These are phyloP conservation scores for Centrocercus urophasianus DNA, from an alignment of 2,113 vertebrate genomes.

Conservation along the genomic window DNA sequence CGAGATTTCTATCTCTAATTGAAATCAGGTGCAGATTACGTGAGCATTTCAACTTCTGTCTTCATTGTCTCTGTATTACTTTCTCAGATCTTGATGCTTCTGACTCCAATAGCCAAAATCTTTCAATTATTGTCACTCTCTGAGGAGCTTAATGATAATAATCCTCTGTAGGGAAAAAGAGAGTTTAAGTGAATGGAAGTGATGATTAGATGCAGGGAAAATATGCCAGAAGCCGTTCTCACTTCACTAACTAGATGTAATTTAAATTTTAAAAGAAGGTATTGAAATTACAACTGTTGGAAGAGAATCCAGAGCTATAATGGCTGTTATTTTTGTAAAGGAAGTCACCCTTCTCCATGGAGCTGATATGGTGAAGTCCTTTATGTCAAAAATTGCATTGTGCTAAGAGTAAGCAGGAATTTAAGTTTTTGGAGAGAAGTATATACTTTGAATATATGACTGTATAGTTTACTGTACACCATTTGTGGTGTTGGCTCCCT, in stretches of 20 bases:
- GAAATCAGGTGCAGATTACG: neutral
- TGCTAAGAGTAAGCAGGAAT: neutral
- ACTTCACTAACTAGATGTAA: neutral
- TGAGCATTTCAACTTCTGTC: neutral
- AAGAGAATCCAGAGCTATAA: neutral
- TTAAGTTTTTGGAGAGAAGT: neutral
- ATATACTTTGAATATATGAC: neutral
- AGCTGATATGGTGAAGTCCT: neutral
- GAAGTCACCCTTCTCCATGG: neutral
- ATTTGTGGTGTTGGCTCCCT: neutral
- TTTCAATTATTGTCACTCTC: constrained; percentile 11
- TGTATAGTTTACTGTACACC: accelerated
- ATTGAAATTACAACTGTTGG: constrained; percentile 15
- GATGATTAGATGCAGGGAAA: constrained; percentile 17
- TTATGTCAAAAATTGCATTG: neutral
- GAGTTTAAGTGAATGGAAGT: neutral
- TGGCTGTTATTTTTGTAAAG: neutral
- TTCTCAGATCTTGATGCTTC: neutral
- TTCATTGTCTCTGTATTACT: neutral
- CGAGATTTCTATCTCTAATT: neutral
- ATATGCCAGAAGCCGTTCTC: neutral
- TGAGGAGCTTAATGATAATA: neutral
- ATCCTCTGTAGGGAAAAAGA: neutral
- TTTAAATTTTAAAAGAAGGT: constrained; percentile 11
- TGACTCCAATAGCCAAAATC: constrained; percentile 2